Evolutionary conservation across 1,140 invertebrate genomes (phyloP).

Genomic region (Drosophila lowei): DNA sequence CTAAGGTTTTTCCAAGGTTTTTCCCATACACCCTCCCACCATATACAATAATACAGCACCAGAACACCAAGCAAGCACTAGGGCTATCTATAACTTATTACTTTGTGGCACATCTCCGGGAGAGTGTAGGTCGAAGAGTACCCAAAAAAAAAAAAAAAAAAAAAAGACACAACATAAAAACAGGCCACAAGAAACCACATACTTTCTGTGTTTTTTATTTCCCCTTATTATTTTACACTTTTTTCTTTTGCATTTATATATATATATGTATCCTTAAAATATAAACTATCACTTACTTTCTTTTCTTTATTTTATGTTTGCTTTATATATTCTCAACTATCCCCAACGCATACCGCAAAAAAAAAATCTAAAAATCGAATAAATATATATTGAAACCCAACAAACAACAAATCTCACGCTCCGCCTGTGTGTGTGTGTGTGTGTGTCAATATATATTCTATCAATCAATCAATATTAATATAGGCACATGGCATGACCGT

Average conservation of each 20-base stretch:
- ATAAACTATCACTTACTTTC: slow-evolving; percentile 72
- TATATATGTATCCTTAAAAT: slow-evolving; percentile 42
- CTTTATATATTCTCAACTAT: slow-evolving; percentile 75
- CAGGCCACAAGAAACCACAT: slow-evolving; percentile 37
- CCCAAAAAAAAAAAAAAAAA: slow-evolving; percentile 1
- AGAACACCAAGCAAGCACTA: slow-evolving; percentile 47
- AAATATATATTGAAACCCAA: slow-evolving; percentile 28
- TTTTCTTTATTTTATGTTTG: slow-evolving; percentile 81
- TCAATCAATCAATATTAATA: slow-evolving; percentile 41
- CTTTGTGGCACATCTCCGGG: slow-evolving; percentile 57
- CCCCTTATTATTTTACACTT: slow-evolving; percentile 44
- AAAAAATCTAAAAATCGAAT: slow-evolving; percentile 32
- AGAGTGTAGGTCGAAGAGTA: slow-evolving; percentile 27
- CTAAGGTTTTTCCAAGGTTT: slow-evolving; percentile 19
- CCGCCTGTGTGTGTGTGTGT: slow-evolving; percentile 69
- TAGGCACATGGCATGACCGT: slow-evolving; percentile 83
- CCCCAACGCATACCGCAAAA: slow-evolving; percentile 72
- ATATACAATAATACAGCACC: slow-evolving; percentile 16
- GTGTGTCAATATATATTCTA: slow-evolving; percentile 58
- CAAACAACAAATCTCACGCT: slow-evolving; percentile 50
- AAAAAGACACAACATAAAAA: slow-evolving; percentile 26
- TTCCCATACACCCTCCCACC: slow-evolving; percentile 24
- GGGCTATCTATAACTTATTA: slow-evolving; percentile 27
- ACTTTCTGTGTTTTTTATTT: slow-evolving; percentile 40
- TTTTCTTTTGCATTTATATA: slow-evolving; percentile 51